A percentile compares a stretch with the other conserved stretches of the same genome.
These are phyloP conservation scores for Amblyjoppa proteus DNA, from an alignment of 2,888 invertebrate genomes.

Conservation along the genomic window DNA sequence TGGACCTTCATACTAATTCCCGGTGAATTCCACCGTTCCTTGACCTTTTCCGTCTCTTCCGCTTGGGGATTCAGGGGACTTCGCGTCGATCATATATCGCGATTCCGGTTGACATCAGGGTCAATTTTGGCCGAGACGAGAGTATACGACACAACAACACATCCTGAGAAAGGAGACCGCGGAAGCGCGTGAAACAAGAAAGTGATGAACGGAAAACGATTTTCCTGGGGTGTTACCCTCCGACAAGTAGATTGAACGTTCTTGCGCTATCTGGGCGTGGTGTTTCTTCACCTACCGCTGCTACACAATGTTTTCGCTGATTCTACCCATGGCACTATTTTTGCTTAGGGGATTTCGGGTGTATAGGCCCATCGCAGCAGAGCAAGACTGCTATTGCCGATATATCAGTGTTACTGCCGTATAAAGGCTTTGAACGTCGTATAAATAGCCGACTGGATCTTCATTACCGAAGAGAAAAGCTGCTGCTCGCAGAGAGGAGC, in stretches of 20 bases:
- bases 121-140: slow-evolving; percentile 19
- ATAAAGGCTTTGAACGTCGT: slow-evolving; percentile 75
- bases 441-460: slow-evolving; percentile 79
- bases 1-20: slow-evolving; percentile 32
- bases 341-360: slow-evolving; percentile 40
- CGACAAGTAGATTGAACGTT: slow-evolving; percentile 25
- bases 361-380: slow-evolving; percentile 26
- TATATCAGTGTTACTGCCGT: slow-evolving; percentile 74
- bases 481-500: slow-evolving; percentile 23
- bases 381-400: slow-evolving; percentile 65
- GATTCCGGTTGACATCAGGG: slow-evolving; percentile 29
- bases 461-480: slow-evolving; percentile 72
- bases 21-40: slow-evolving; percentile 13
- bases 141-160: slow-evolving; percentile 2
- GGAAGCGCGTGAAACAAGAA: not conserved
- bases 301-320: slow-evolving; percentile 1
- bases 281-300: slow-evolving; percentile 45
- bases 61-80: slow-evolving; percentile 18
- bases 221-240: slow-evolving; percentile 20
- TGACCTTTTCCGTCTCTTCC: slow-evolving; percentile 30
- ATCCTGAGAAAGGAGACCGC: slow-evolving; percentile 14
- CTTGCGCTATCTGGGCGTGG: slow-evolving; percentile 15
- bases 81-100: slow-evolving; percentile 13
- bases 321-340: not conserved
- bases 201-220: slow-evolving; percentile 43